phyloP scores from a whole-genome alignment of 2,888 invertebrate genomes.

The Mesochorus sp. region DNA sequence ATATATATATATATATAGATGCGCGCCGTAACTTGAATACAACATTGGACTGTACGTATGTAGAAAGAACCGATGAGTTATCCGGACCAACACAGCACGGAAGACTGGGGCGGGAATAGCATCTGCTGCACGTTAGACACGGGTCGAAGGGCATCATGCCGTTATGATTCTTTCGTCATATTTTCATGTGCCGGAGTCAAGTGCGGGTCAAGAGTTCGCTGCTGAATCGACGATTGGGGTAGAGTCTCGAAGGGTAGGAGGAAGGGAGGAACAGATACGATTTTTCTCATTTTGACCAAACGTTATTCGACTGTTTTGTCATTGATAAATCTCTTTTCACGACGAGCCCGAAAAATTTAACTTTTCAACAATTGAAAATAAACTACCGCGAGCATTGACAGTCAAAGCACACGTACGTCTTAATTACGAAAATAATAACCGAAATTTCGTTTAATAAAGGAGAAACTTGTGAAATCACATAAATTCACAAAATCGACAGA shows the following conservation, averaged over 20 bases:
- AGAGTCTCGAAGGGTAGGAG: constrained; percentile 1
- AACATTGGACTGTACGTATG: constrained; percentile 46
- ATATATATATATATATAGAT: constrained; percentile 27
- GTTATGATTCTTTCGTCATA: constrained; percentile 59
- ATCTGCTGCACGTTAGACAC: constrained; percentile 82
- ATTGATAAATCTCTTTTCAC: too few species aligned
- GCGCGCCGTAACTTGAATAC: constrained; percentile 38
- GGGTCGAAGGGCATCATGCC: constrained; percentile 79
- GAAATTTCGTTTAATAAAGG: constrained; percentile 44
- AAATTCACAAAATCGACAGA: constrained; percentile 54
- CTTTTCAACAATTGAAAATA: too few species aligned
- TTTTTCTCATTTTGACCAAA: too few species aligned
- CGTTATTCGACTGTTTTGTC: too few species aligned
- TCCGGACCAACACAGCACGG: constrained; percentile 59
- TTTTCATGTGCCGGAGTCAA: constrained; percentile 59
- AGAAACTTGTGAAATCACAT: constrained; percentile 24
- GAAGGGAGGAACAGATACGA: too few species aligned
- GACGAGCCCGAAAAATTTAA: too few species aligned
- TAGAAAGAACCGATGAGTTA: constrained; percentile 47
- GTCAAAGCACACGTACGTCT: too few species aligned
- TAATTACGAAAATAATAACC: constrained; percentile 24
- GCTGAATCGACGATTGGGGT: constrained; percentile 75
- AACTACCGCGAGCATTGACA: too few species aligned
- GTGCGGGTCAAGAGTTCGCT: constrained; percentile 64
- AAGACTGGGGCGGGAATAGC: constrained; percentile 73